phyloP scores from a whole-genome alignment of 2,888 invertebrate species.

The Drosophila putrida region DNA sequence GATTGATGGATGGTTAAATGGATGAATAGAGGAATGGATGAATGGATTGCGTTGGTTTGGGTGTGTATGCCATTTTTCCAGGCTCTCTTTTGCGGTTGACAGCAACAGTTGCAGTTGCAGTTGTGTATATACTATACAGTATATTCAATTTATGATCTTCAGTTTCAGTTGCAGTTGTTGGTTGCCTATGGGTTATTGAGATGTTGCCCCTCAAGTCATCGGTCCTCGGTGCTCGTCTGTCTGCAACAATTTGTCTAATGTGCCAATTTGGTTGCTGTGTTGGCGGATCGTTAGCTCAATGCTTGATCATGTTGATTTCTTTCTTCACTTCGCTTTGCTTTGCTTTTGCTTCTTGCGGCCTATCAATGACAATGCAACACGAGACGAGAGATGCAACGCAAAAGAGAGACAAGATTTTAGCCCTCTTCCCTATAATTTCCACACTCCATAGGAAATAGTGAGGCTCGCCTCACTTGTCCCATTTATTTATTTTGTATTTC shows the following conservation, averaged over 20 bases:
- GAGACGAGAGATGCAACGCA: slow-evolving; percentile 24
- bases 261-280: slow-evolving; percentile 72
- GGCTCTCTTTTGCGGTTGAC: slow-evolving; percentile 42
- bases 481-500: slow-evolving; percentile 79
- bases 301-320: slow-evolving; percentile 63
- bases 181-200: slow-evolving; percentile 64
- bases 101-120: slow-evolving; percentile 19
- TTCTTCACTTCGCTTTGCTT: slow-evolving; percentile 45
- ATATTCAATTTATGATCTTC: slow-evolving; percentile 63
- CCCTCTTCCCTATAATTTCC: slow-evolving; percentile 58
- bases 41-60: background rate
- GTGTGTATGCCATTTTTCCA: slow-evolving; percentile 5
- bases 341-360: slow-evolving; percentile 47
- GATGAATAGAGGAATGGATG: background rate
- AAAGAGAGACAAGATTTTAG: background rate
- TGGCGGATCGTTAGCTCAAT: slow-evolving; percentile 58
- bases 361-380: slow-evolving; percentile 75
- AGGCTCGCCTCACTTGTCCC: slow-evolving; percentile 77
- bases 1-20: slow-evolving; percentile 20
- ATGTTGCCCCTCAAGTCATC: slow-evolving; percentile 52
- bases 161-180: slow-evolving; percentile 46
- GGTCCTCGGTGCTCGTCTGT: slow-evolving; percentile 26
- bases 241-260: slow-evolving; percentile 80
- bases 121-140: no score
- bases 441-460: slow-evolving; percentile 31